These are phyloP conservation scores for Eciton burchellii DNA, from an alignment of 1,140 invertebrate species.

Conservation along the genomic window DNA sequence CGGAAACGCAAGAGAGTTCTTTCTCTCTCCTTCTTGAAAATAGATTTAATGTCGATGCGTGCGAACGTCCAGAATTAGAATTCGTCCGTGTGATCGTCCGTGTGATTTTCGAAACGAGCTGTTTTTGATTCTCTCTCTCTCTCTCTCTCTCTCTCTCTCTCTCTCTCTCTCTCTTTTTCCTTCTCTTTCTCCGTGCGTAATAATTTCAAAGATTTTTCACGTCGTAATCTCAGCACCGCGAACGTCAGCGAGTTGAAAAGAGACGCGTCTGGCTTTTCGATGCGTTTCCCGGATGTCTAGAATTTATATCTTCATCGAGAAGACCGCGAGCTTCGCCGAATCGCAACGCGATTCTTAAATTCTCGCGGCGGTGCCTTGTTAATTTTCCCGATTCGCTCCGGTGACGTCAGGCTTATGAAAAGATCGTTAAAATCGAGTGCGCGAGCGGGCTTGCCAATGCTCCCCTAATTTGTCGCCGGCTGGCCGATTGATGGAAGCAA, in stretches of 20 bases:
- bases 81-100: too few species aligned
- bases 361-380: background rate
- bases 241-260: background rate
- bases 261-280: background rate
- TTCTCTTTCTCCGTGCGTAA: background rate
- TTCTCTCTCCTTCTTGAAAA: too few species aligned
- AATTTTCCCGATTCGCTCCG: constrained; percentile 4
- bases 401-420: constrained; percentile 61
- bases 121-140: too few species aligned
- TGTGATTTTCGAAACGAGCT: too few species aligned
- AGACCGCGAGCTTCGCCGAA: background rate
- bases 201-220: background rate
- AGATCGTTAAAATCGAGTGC: constrained; percentile 64
- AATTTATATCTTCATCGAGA: background rate
- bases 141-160: too few species aligned
- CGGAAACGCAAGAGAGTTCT: too few species aligned
- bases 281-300: background rate
- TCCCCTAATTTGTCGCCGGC: constrained; percentile 79
- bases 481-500: constrained; percentile 82
- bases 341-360: background rate
- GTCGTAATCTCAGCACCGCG: background rate
- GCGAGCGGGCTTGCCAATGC: constrained; percentile 58
- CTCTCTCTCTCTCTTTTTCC: too few species aligned
- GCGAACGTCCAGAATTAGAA: too few species aligned
- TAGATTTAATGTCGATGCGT: too few species aligned